Percentiles rank a stretch among this genome's conserved stretches.
Evolutionary conservation across 1,140 invertebrate species (phyloP).

Genomic region (Camponotus floridanus): DNA sequence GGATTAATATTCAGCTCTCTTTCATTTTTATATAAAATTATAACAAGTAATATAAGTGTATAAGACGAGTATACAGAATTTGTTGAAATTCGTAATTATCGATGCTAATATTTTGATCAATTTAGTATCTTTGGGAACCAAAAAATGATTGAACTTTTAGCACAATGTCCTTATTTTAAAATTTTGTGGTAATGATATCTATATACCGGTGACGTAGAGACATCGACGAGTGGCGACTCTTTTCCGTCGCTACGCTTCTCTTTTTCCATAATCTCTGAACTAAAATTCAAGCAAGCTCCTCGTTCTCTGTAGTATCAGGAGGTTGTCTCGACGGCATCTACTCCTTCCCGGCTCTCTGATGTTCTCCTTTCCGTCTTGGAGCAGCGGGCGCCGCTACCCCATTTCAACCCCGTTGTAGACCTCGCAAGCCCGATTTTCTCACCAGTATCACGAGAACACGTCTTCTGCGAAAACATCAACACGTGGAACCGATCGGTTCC

Average conservation of each 20-base stretch:
- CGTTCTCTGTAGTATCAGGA: slow-evolving; percentile 37
- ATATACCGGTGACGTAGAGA: slow-evolving; percentile 40
- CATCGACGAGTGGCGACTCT: slow-evolving; percentile 62
- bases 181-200: not conserved
- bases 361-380: slow-evolving; percentile 60
- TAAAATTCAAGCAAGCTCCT: slow-evolving; percentile 42
- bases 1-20: not conserved
- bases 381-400: not conserved
- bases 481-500: slow-evolving; percentile 9
- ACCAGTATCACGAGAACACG: not conserved
- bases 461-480: not conserved
- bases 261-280: slow-evolving; percentile 47
- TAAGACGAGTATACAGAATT: slow-evolving; percentile 8
- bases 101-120: slow-evolving; percentile 10
- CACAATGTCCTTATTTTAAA: not conserved
- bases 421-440: slow-evolving; percentile 37
- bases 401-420: slow-evolving; percentile 18
- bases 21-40: not conserved
- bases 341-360: slow-evolving; percentile 26
- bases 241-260: slow-evolving; percentile 6
- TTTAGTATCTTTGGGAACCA: not conserved
- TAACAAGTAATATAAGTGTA: not conserved
- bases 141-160: not conserved
- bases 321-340: not conserved
- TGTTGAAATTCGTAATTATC: slow-evolving; percentile 15